A percentile compares a stretch with the other conserved stretches of the same genome.
Conservation (phyloP, 2,797 vertebrate species). For the Sarcoramphus papa region DNA sequence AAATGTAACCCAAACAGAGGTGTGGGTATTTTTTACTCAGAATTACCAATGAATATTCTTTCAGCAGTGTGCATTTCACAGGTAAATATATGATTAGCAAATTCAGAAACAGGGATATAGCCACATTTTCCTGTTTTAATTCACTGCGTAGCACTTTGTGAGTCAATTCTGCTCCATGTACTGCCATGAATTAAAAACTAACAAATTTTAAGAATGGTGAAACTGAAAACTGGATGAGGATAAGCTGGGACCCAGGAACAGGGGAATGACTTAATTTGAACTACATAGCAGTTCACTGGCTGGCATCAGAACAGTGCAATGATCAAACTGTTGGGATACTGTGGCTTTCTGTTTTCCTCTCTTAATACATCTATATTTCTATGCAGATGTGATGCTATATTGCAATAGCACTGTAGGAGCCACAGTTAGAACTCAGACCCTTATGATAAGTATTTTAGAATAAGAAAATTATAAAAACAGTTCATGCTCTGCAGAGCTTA, state of each 20-base stretch:
- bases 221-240: not conserved
- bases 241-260: not conserved
- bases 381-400: not conserved
- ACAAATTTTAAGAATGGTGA: not conserved
- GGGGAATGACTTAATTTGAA: not conserved
- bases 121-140: not conserved
- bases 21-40: not conserved
- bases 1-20: not conserved
- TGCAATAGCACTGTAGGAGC: not conserved
- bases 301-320: not conserved
- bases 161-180: not conserved
- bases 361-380: not conserved
- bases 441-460: not conserved
- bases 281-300: not conserved
- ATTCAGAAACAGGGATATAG: not conserved
- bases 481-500: not conserved
- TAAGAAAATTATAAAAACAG: not conserved
- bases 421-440: not conserved
- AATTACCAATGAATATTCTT: not conserved
- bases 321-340: not conserved
- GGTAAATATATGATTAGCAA: not conserved
- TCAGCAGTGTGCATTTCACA: not conserved
- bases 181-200: not conserved
- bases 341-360: not conserved
- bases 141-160: not conserved